phyloP scores from a whole-genome alignment of 2,888 invertebrate genomes.

The Sinohyriopsis cumingii region DNA sequence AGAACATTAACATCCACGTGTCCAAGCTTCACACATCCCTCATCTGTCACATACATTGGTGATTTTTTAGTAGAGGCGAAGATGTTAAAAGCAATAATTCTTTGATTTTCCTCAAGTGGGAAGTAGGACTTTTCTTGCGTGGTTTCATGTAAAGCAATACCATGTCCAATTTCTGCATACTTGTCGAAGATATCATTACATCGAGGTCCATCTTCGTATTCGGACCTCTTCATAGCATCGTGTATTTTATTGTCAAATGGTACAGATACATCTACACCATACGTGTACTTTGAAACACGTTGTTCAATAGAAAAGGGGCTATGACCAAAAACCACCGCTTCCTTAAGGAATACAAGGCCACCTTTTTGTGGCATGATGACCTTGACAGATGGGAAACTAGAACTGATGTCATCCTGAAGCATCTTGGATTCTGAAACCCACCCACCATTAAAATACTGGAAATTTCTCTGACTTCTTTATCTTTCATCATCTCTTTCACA shows the following conservation, averaged over 20 bases:
- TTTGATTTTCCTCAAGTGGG: conserved; percentile 15
- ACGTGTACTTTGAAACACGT: conserved; percentile 17
- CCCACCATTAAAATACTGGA: conserved; percentile 28
- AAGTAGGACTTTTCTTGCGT: conserved; percentile 17
- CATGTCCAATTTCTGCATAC: conserved; percentile 16
- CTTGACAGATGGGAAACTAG: conserved; percentile 12
- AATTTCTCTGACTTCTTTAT: conserved; percentile 6
- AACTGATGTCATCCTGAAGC: conserved; percentile 13
- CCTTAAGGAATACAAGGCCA: conserved; percentile 26
- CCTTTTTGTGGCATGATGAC: conserved; percentile 25
- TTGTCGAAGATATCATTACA: conserved; percentile 20
- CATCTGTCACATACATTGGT: conserved; percentile 23
- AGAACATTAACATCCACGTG: conserved; percentile 17
- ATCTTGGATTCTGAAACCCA: conserved; percentile 29
- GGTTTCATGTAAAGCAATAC: conserved; percentile 4
- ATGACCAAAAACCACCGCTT: conserved; percentile 27
- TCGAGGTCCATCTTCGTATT: conserved; percentile 5
- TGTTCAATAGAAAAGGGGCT: conserved; percentile 12
- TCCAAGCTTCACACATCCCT: conserved; percentile 17
- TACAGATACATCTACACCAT: conserved; percentile 15
- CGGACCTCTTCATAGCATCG: conserved; percentile 12
- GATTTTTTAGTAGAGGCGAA: conserved; percentile 12
- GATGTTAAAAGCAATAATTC: conserved; percentile 11
- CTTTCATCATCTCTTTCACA: conserved; percentile 11
- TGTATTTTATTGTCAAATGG: conserved; percentile 13